Conservation (phyloP, 1,140 invertebrate genomes). For the Popillia japonica region DNA sequence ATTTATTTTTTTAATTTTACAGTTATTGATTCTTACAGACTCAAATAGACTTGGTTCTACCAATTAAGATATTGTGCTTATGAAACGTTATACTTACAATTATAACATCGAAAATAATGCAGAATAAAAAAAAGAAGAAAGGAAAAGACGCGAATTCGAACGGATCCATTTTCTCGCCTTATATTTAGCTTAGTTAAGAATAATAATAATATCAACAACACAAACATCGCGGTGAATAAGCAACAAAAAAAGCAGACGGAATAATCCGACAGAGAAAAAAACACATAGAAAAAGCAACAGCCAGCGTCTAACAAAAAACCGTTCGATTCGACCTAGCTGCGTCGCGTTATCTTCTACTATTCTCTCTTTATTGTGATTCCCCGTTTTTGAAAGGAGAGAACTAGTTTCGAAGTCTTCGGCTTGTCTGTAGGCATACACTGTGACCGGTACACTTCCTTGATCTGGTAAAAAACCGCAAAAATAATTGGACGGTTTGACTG, state of each 20-base stretch:
- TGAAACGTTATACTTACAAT: too few relatives aligned
- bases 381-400: background rate
- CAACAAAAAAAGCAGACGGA: background rate
- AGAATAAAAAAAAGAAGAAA: background rate
- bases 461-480: background rate
- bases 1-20: background rate
- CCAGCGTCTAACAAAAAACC: background rate
- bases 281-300: background rate
- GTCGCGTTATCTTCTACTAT: background rate
- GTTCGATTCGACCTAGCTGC: background rate
- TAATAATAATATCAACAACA: slow-evolving; percentile 15
- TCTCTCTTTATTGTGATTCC: background rate
- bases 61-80: background rate
- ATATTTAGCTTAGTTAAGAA: background rate
- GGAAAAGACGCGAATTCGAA: background rate
- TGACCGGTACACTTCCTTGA: slow-evolving; percentile 12
- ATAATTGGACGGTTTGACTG: background rate
- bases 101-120: background rate
- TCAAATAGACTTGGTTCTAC: background rate
- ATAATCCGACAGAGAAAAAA: background rate
- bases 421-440: background rate
- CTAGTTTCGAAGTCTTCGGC: background rate
- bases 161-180: background rate
- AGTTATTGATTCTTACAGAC: background rate
- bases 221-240: background rate